These are phyloP conservation scores for Antheraea assamensis DNA, from an alignment of 2,888 invertebrate species.

Conservation along the genomic window DNA sequence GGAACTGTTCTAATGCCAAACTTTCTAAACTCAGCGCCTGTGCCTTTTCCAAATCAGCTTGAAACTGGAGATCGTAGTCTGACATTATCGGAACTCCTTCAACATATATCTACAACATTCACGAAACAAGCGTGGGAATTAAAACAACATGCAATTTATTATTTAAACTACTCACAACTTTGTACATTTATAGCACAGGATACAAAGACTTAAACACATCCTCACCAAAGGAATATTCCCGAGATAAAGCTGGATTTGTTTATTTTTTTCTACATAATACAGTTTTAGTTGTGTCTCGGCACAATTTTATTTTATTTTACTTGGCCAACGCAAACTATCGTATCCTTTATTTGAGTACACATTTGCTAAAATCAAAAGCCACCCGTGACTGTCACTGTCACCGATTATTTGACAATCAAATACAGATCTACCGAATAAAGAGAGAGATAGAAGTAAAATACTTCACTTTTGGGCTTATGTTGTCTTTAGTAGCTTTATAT, in stretches of 20 bases:
- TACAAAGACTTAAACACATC: constrained; percentile 34
- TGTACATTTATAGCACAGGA: constrained; percentile 28
- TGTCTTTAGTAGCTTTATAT: not conserved
- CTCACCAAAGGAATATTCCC: constrained; percentile 53
- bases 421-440: not conserved
- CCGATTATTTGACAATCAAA: constrained; percentile 32
- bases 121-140: constrained; percentile 63
- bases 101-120: constrained; percentile 57
- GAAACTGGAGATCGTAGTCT: constrained; percentile 91
- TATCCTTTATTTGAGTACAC: constrained; percentile 40
- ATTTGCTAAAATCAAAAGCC: constrained; percentile 26
- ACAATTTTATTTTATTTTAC: constrained; percentile 45
- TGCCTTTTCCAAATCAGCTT: constrained; percentile 93
- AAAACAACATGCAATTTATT: constrained; percentile 51
- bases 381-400: not conserved
- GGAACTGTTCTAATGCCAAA: constrained; percentile 91
- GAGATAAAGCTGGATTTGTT: constrained; percentile 44
- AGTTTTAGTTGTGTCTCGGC: constrained; percentile 43
- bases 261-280: constrained; percentile 58
- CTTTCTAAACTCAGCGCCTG: constrained; percentile 94
- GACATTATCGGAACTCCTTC: constrained; percentile 67
- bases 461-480: not conserved
- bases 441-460: not conserved
- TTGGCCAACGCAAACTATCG: constrained; percentile 44
- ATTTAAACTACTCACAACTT: constrained; percentile 49